phyloP scores from a whole-genome alignment of 64 coral and sea anemone genomes.

The Stichodactyla mertensii region DNA sequence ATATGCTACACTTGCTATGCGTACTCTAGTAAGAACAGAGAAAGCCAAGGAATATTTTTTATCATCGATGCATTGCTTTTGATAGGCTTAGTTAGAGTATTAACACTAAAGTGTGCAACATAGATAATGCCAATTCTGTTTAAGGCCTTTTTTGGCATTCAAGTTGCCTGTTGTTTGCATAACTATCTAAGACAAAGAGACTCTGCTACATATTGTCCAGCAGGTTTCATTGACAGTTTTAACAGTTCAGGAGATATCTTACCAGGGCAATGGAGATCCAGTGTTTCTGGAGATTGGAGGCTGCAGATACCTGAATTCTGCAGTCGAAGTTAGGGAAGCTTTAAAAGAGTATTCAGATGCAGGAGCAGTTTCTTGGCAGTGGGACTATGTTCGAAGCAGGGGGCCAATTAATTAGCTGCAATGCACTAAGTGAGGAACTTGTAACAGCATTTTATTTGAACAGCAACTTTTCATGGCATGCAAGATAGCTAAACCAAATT shows the following conservation, averaged over 20 bases:
- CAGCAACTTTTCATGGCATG: no score
- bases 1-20: neutral
- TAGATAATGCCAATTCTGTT: no score
- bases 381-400: slow-evolving; percentile 54
- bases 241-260: slow-evolving; percentile 29
- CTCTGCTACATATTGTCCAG: slow-evolving; percentile 32
- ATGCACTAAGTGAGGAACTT: no score
- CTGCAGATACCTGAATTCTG: slow-evolving; percentile 47
- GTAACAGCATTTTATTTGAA: no score
- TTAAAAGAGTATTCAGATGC: slow-evolving; percentile 53
- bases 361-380: slow-evolving; percentile 55
- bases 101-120: no score
- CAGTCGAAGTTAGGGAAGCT: slow-evolving; percentile 44
- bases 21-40: neutral
- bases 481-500: no score
- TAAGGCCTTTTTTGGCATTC: no score
- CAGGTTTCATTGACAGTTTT: slow-evolving; percentile 46
- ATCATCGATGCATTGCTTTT: neutral
- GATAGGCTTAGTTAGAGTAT: no score
- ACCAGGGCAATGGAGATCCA: slow-evolving; percentile 36
- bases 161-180: slow-evolving; percentile 38
- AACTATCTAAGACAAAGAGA: slow-evolving; percentile 44
- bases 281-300: no score
- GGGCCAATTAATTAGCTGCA: neutral
- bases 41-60: neutral